These are phyloP conservation scores for Myotis planiceps DNA, from an alignment of 2,797 vertebrate genomes.

Conservation along the genomic window DNA sequence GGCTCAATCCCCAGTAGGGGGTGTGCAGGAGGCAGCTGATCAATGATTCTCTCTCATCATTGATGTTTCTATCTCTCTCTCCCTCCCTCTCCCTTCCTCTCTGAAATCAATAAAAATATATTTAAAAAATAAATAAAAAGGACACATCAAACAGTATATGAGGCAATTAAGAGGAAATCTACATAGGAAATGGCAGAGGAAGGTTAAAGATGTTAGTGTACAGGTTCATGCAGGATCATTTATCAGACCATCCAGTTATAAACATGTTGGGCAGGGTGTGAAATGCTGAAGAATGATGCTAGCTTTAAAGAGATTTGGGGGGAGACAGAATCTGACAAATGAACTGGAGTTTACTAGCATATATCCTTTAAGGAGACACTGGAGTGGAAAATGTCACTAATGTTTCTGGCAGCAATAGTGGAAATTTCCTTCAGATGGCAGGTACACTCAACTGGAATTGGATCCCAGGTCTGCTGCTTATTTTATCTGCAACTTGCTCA, in stretches of 20 bases:
- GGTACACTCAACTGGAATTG: not conserved
- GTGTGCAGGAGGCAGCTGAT: too few relatives aligned
- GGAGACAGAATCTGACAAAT: constrained; percentile 42
- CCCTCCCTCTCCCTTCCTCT: too few relatives aligned
- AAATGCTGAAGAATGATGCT: constrained; percentile 41
- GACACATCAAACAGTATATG: not conserved
- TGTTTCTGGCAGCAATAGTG: not conserved
- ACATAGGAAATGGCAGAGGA: not conserved
- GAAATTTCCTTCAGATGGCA: not conserved
- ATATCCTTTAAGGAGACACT: not conserved
- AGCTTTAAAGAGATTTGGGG: constrained; percentile 4
- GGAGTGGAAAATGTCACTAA: not conserved
- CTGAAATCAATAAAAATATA: too few relatives aligned
- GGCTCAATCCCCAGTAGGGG: too few relatives aligned
- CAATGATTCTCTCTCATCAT: too few relatives aligned
- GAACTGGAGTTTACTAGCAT: not conserved
- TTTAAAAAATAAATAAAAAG: not conserved
- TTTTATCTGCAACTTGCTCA: not conserved
- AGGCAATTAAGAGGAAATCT: constrained; percentile 21
- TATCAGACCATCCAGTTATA: constrained; percentile 49
- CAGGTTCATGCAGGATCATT: constrained; percentile 20
- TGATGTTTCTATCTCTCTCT: too few relatives aligned
- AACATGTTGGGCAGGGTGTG: not conserved
- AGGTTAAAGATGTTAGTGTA: constrained; percentile 7
- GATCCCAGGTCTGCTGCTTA: not conserved